phyloP scores from a whole-genome alignment of 2,113 vertebrate species.

The Gnathonemus echidnorhynchus region DNA sequence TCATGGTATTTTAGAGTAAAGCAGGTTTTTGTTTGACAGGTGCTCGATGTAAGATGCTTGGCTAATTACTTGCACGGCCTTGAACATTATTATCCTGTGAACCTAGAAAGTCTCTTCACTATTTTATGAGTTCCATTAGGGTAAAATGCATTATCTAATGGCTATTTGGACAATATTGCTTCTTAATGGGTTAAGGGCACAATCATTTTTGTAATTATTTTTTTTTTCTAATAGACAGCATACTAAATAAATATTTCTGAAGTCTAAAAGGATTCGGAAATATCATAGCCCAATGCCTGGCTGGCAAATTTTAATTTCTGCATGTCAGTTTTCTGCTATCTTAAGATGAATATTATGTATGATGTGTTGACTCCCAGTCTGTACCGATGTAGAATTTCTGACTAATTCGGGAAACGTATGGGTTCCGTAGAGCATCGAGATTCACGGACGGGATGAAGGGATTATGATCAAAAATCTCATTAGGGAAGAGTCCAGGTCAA shows the following conservation, averaged over 20 bases:
- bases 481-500: neutral
- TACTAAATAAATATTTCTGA: neutral
- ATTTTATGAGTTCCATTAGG: constrained; percentile 13
- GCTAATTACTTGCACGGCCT: neutral
- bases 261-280: neutral
- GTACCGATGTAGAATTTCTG: neutral
- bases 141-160: constrained; percentile 24
- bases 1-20: neutral
- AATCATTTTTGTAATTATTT: neutral
- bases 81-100: constrained; percentile 16
- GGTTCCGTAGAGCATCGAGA: neutral
- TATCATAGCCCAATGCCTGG: neutral
- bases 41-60: neutral
- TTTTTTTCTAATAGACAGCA: neutral
- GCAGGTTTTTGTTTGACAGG: constrained; percentile 2
- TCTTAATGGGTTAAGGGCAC: constrained; percentile 20
- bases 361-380: neutral
- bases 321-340: neutral
- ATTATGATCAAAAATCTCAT: neutral
- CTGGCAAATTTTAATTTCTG: neutral
- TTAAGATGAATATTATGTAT: neutral
- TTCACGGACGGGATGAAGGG: neutral
- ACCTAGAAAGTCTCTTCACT: neutral
- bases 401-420: neutral
- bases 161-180: constrained; percentile 22